Evolutionary conservation across 2,888 invertebrate genomes (phyloP).

Genomic region (Epistrophe eligans): DNA sequence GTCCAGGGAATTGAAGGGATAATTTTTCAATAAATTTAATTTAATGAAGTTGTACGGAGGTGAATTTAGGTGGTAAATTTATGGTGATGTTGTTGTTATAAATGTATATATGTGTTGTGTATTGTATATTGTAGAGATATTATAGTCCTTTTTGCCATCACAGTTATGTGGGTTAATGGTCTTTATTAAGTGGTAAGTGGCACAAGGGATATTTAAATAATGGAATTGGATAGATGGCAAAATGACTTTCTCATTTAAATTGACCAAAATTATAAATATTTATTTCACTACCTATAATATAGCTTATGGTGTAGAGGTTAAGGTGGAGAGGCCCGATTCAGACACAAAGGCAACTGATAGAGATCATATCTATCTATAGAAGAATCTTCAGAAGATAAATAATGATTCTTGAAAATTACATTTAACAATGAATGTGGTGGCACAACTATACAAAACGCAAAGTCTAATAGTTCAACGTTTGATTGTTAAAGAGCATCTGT

Average conservation of each 20-base stretch:
- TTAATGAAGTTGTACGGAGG: slow-evolving; percentile 74
- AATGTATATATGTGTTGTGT: neutral
- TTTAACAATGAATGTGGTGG: no score
- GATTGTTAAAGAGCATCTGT: no score
- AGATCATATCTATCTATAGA: no score
- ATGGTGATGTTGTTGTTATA: slow-evolving; percentile 38
- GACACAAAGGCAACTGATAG: no score
- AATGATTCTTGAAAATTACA: no score
- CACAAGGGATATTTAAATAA: slow-evolving; percentile 27
- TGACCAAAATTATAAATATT: slow-evolving; percentile 10
- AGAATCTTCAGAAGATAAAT: no score
- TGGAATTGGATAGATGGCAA: neutral
- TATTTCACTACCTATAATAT: neutral
- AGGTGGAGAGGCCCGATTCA: neutral
- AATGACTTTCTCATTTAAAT: slow-evolving; percentile 10
- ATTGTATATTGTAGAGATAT: neutral
- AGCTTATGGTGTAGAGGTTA: neutral
- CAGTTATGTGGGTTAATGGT: slow-evolving; percentile 56
- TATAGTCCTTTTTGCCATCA: slow-evolving; percentile 17
- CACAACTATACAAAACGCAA: no score
- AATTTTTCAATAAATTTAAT: slow-evolving; percentile 72
- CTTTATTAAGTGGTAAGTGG: slow-evolving; percentile 41
- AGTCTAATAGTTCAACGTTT: no score
- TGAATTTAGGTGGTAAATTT: slow-evolving; percentile 55
- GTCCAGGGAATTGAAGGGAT: slow-evolving; percentile 32